Conservation (phyloP, 2,113 vertebrate species). For the Dromiciops gliroides region DNA sequence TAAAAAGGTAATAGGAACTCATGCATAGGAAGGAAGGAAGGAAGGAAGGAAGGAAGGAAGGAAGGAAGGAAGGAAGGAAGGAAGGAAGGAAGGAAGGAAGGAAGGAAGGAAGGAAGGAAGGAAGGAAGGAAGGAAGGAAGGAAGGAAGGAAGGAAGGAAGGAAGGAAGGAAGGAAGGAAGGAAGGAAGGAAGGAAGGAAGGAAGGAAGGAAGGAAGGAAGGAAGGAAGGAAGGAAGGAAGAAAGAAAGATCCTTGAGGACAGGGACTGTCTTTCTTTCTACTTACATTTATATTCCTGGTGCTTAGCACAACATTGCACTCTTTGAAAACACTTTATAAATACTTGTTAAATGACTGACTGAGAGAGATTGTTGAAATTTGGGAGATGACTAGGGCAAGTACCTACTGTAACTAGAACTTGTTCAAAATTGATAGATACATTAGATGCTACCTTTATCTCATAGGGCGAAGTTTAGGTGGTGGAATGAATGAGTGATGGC, state of each 20-base stretch:
- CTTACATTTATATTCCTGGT: not conserved
- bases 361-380: not conserved
- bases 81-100: too few relatives aligned
- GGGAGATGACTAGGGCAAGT: not conserved
- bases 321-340: not conserved
- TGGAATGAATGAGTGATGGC: too few relatives aligned
- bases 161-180: too few relatives aligned
- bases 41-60: too few relatives aligned
- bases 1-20: not conserved
- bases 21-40: not conserved
- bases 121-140: too few relatives aligned
- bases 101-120: too few relatives aligned
- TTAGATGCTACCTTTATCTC: not conserved
- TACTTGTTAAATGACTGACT: not conserved
- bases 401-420: not conserved
- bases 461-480: not conserved
- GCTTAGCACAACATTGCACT: not conserved
- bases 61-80: too few relatives aligned
- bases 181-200: too few relatives aligned
- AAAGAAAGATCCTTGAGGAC: not conserved
- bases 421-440: not conserved
- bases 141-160: too few relatives aligned
- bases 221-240: too few relatives aligned
- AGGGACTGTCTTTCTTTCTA: not conserved
- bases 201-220: too few relatives aligned